phyloP scores from a whole-genome alignment of 2,888 invertebrate species.

The Napeogenes inachia region DNA sequence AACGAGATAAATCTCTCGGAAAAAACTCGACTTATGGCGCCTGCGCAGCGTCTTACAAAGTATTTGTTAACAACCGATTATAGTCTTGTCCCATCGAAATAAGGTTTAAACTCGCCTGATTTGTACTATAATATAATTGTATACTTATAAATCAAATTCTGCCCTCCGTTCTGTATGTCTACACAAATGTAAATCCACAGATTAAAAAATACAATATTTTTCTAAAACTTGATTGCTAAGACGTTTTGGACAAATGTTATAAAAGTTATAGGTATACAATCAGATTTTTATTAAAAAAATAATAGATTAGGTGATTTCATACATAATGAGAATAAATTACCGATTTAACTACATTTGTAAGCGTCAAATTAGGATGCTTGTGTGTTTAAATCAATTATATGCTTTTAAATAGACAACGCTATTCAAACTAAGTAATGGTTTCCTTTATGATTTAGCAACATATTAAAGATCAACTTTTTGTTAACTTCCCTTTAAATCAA shows the following conservation, averaged over 20 bases:
- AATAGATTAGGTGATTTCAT: too few species aligned
- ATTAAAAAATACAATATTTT: conserved; percentile 48
- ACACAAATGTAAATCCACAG: conserved; percentile 63
- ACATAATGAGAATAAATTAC: too few species aligned
- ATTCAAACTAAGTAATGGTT: conserved; percentile 29
- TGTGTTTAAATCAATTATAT: too few species aligned
- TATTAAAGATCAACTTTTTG: neutral
- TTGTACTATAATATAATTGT: conserved; percentile 6
- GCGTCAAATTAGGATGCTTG: too few species aligned
- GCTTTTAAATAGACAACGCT: conserved; percentile 18
- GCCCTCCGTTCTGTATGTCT: conserved; percentile 63
- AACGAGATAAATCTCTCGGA: conserved; percentile 58
- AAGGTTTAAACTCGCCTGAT: conserved; percentile 36
- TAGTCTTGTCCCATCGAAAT: conserved; percentile 31
- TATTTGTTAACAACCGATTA: conserved; percentile 8
- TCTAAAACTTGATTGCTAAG: too few species aligned
- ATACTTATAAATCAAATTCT: conserved; percentile 68
- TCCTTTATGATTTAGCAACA: neutral
- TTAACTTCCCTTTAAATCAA: conserved; percentile 5
- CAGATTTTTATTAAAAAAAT: too few species aligned
- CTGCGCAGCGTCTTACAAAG: conserved; percentile 40
- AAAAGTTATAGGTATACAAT: too few species aligned
- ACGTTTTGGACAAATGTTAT: too few species aligned
- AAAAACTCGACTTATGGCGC: conserved; percentile 69
- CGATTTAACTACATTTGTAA: too few species aligned